Evolutionary conservation across 2,888 invertebrate species (phyloP).

Genomic region (Thecophora atra): DNA sequence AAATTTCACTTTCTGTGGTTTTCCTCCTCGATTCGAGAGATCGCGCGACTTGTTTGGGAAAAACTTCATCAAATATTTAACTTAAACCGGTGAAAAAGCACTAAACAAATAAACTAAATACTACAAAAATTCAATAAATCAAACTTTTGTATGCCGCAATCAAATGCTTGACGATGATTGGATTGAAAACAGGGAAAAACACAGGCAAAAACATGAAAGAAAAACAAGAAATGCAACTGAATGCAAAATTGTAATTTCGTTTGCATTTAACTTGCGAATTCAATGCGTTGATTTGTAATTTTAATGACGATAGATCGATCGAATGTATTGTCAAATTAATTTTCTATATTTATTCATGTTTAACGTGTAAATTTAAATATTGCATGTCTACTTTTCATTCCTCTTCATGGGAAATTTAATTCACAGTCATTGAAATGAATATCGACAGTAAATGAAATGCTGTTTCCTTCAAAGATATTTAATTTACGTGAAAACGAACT

Average conservation of each 20-base stretch:
- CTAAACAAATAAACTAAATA: neutral
- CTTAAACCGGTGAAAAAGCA: neutral
- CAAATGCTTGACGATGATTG: neutral
- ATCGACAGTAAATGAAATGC: too few species aligned
- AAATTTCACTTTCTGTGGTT: slow-evolving; percentile 32
- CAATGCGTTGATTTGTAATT: too few species aligned
- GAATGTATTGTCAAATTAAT: too few species aligned
- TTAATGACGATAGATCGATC: too few species aligned
- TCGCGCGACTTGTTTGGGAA: slow-evolving; percentile 3
- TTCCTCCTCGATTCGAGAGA: neutral
- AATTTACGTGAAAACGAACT: too few species aligned
- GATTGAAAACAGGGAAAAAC: neutral
- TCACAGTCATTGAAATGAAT: too few species aligned
- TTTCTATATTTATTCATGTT: too few species aligned
- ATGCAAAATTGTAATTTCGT: neutral
- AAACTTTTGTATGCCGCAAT: too few species aligned
- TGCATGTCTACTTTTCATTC: too few species aligned
- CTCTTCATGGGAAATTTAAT: too few species aligned
- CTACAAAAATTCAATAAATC: neutral
- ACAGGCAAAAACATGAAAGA: neutral
- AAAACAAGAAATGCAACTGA: neutral
- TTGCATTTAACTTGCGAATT: neutral
- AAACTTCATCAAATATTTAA: neutral
- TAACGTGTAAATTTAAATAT: too few species aligned
- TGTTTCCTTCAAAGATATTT: too few species aligned